A percentile compares a stretch with the other conserved stretches of the same genome.
Evolutionary conservation across 2,797 vertebrate genomes (phyloP).

Genomic region (Nyctalus aviator): DNA sequence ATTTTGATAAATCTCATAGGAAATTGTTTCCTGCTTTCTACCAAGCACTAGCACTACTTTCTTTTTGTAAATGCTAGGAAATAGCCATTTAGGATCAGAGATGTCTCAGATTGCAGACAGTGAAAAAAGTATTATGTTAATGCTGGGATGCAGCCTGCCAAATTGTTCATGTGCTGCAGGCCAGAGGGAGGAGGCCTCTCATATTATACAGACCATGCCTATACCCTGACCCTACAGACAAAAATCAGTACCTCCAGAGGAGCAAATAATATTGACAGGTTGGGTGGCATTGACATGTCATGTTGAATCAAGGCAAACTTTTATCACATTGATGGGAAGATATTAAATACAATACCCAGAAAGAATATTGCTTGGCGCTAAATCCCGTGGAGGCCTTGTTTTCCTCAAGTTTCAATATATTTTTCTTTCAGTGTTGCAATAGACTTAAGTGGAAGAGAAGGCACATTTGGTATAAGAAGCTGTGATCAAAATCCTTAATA

Average conservation of each 20-base stretch:
- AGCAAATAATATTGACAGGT: slow-evolving; percentile 96
- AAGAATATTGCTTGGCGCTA: slow-evolving; percentile 93
- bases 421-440: slow-evolving; percentile 96
- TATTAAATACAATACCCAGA: slow-evolving; percentile 97
- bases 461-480: slow-evolving; percentile 96
- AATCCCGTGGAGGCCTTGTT: slow-evolving; percentile 95
- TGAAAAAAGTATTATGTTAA: slow-evolving; percentile 94
- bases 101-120: slow-evolving; percentile 95
- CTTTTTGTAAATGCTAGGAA: slow-evolving; percentile 95
- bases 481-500: slow-evolving; percentile 95
- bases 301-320: slow-evolving; percentile 93
- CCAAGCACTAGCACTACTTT: slow-evolving; percentile 94
- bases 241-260: slow-evolving; percentile 98
- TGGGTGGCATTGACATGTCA: slow-evolving; percentile 95
- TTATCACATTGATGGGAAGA: slow-evolving; percentile 96
- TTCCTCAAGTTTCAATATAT: slow-evolving; percentile 95
- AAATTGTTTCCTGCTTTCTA: slow-evolving; percentile 94
- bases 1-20: slow-evolving; percentile 95
- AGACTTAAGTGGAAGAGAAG: slow-evolving; percentile 96
- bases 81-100: slow-evolving; percentile 95
- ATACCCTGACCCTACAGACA: slow-evolving; percentile 96
- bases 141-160: slow-evolving; percentile 95
- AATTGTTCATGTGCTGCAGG: slow-evolving; percentile 95
- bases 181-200: slow-evolving; percentile 96
- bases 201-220: slow-evolving; percentile 97